A percentile compares a stretch with the other conserved stretches of the same genome.
These are phyloP conservation scores for Smutsia temminckii DNA, from an alignment of 2,797 vertebrate genomes.

Conservation along the genomic window DNA sequence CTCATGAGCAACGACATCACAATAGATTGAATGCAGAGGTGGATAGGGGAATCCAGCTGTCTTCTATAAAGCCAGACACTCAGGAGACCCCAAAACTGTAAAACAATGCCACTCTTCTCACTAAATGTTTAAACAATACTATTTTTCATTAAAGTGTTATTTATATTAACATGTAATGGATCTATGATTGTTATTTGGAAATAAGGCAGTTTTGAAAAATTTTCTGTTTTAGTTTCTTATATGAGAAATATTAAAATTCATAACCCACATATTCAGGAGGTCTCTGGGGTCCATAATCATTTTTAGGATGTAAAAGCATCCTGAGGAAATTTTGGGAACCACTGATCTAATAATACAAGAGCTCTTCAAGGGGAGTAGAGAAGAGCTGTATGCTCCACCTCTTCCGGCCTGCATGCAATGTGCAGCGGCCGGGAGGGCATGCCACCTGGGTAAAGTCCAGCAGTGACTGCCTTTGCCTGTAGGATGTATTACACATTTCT, in stretches of 20 bases:
- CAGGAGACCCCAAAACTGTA: not conserved
- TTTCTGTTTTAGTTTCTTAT: not conserved
- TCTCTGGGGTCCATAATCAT: not conserved
- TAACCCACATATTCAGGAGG: not conserved
- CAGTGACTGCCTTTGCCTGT: not conserved
- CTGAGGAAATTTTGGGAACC: not conserved
- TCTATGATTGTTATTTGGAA: not conserved
- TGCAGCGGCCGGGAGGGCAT: not conserved
- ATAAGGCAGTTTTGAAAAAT: not conserved
- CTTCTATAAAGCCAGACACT: not conserved
- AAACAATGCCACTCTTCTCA: not conserved
- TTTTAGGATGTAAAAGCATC: not conserved
- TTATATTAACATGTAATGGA: not conserved
- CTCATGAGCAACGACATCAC: accelerated
- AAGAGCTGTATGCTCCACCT: not conserved
- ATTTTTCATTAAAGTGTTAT: not conserved
- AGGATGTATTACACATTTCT: not conserved
- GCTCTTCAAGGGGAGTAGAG: not conserved
- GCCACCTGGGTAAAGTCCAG: not conserved
- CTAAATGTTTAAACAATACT: not conserved
- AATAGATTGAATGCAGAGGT: not conserved
- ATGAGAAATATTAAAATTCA: not conserved
- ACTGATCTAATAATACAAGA: not conserved
- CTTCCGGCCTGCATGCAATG: not conserved
- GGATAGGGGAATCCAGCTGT: not conserved